Conservation (phyloP, 2,888 invertebrate genomes). For the Pelosia muscerda region DNA sequence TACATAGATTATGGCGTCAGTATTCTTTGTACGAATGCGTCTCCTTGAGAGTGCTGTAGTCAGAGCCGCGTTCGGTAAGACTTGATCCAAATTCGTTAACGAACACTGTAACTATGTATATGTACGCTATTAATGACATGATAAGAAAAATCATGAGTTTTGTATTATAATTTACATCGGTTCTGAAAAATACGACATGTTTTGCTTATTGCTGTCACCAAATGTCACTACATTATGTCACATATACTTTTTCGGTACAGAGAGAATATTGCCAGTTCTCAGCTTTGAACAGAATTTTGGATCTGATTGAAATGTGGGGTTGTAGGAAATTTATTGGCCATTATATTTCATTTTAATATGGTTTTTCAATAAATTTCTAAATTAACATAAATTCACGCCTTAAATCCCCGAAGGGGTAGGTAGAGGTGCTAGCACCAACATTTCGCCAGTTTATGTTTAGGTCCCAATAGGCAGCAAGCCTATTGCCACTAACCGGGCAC, state of each 20-base stretch:
- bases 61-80: not conserved
- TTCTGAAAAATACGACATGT: slow-evolving; percentile 54
- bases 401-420: too few relatives aligned
- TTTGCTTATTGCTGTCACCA: slow-evolving; percentile 40
- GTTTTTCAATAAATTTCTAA: too few relatives aligned
- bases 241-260: slow-evolving; percentile 15
- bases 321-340: not conserved
- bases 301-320: not conserved
- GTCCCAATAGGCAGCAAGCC: too few relatives aligned
- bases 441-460: too few relatives aligned
- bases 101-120: slow-evolving; percentile 64
- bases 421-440: too few relatives aligned
- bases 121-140: slow-evolving; percentile 60
- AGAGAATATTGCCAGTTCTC: not conserved
- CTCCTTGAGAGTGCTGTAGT: slow-evolving; percentile 8
- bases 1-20: not conserved
- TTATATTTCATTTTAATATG: too few relatives aligned
- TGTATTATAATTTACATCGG: slow-evolving; percentile 40
- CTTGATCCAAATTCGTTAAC: slow-evolving; percentile 38
- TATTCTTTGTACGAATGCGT: not conserved
- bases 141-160: slow-evolving; percentile 69
- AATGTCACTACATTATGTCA: slow-evolving; percentile 20
- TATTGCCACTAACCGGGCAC: too few relatives aligned
- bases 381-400: too few relatives aligned
- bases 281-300: not conserved